Conservation (phyloP, 2,888 invertebrate species). For the Palloptera scutellata region DNA sequence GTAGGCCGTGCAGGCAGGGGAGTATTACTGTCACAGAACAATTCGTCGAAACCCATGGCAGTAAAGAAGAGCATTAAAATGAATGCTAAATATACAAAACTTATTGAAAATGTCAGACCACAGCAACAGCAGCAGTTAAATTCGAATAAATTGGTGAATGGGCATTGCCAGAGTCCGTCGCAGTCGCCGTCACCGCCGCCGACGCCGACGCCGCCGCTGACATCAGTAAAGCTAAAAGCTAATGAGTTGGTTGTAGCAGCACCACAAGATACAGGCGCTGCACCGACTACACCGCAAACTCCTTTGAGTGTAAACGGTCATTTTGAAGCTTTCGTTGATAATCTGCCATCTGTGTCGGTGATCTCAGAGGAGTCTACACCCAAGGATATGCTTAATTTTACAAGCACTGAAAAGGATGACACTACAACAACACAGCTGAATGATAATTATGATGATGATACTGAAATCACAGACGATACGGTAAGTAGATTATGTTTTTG, state of each 20-base stretch:
- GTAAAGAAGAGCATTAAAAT: conserved; percentile 44
- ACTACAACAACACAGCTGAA: conserved; percentile 41
- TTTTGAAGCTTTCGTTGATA: conserved; percentile 58
- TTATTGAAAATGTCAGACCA: conserved; percentile 34
- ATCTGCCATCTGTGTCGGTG: conserved; percentile 58
- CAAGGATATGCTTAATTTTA: conserved; percentile 51
- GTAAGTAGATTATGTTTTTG: conserved; percentile 39
- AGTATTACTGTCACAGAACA: not conserved
- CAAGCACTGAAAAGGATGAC: conserved; percentile 39
- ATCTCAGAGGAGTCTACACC: conserved; percentile 62
- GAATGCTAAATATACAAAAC: conserved; percentile 44
- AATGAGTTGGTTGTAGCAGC: not conserved
- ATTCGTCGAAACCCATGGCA: conserved; percentile 21
- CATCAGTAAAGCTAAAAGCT: not conserved
- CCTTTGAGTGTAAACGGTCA: conserved; percentile 25
- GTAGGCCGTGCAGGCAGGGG: conserved; percentile 21
- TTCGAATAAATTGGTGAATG: conserved; percentile 26
- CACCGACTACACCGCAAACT: conserved; percentile 31
- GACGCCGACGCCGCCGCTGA: not conserved
- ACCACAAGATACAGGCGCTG: conserved; percentile 22
- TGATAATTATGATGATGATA: conserved; percentile 54
- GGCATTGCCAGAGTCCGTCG: not conserved
- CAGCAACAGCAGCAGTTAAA: not conserved
- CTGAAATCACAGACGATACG: conserved; percentile 40
- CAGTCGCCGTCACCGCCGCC: not conserved